Conservation (phyloP, 2,113 vertebrate genomes). For the Malurus cyaneus region DNA sequence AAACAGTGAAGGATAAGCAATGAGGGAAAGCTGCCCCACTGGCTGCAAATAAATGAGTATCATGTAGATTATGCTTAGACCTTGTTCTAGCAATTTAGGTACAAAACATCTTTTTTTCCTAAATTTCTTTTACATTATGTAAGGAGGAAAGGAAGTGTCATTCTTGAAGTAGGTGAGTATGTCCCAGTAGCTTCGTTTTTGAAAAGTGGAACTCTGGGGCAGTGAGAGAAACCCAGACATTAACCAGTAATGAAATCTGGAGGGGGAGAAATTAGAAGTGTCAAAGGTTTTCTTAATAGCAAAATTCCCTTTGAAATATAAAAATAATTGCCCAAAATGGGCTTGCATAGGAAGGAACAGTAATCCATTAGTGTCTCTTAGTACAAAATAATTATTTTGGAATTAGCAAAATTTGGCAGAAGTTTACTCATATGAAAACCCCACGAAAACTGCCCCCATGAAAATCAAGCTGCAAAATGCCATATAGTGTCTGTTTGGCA, state of each 20-base stretch:
- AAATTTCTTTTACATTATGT: not conserved
- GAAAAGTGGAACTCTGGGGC: not conserved
- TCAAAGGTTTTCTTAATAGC: not conserved
- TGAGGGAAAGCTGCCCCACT: not conserved
- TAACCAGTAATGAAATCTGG: not conserved
- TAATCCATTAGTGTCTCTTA: not conserved
- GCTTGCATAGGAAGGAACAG: not conserved
- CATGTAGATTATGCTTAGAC: not conserved
- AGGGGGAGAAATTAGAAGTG: not conserved
- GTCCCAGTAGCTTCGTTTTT: not conserved
- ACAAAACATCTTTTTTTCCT: not conserved
- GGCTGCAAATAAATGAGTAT: not conserved
- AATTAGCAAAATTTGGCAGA: not conserved
- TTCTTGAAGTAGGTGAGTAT: not conserved
- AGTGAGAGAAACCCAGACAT: not conserved
- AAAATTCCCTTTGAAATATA: not conserved
- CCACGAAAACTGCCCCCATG: not conserved
- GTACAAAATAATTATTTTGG: not conserved
- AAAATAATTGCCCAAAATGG: not conserved
- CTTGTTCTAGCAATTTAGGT: not conserved
- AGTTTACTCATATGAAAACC: not conserved
- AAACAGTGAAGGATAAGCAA: not conserved
- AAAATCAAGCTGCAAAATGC: slow-evolving; percentile 17
- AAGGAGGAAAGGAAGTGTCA: not conserved
- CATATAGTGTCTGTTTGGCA: not conserved